Base-by-base conservation (phyloP, 2,113 vertebrate genomes). In the Dipodomys stephensi region DNA sequence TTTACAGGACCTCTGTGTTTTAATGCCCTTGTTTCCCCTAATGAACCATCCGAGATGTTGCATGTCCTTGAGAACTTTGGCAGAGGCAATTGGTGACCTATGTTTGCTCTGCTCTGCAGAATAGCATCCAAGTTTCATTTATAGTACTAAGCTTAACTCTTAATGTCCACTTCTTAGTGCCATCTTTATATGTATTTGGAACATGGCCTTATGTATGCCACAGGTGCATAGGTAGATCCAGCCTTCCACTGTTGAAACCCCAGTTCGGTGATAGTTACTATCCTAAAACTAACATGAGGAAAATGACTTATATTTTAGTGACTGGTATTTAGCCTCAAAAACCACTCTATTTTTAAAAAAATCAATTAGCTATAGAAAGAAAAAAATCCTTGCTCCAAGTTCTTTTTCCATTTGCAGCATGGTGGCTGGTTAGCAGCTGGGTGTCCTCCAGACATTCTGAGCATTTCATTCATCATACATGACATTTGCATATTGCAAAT, bases 401-500 rank as follows among this genome's bases (percentile, higher is more conserved):
- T 92, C 32, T 32, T 83, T 81, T 93, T 92, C 71, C 62, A 83
- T 94, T 88, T 92, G 82, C 71, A 88, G 82, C 88, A 60, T 68
- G 62, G 79, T 83, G 90, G 76, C 87, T 97, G 97, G 96, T 96
- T 95, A 98, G 98, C 98, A 98, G 98, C 98, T 98, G 98, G 97
- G 97, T 98, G 97, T 98, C 98, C 98, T 98, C 95, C 93, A 98
- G 98, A 98, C 97, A 97, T 97, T 97, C 96, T 90, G 96, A 96
- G 95, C 96, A 65, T 98, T 98, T 97, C 98, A 98, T 98, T 98
- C 97, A 98, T 98, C 98, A 97, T 88, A 98, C 92, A 72, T 98
- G 98, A 95, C 96, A 98, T 98, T 98, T 98, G 98, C 98, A 98
- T 98, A 98, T 98, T 98, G 98, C 86, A 91, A 98, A 73, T 98